Conservation (phyloP, 64 coral and sea anemone genomes). For the Astreopora myriophthalma region DNA sequence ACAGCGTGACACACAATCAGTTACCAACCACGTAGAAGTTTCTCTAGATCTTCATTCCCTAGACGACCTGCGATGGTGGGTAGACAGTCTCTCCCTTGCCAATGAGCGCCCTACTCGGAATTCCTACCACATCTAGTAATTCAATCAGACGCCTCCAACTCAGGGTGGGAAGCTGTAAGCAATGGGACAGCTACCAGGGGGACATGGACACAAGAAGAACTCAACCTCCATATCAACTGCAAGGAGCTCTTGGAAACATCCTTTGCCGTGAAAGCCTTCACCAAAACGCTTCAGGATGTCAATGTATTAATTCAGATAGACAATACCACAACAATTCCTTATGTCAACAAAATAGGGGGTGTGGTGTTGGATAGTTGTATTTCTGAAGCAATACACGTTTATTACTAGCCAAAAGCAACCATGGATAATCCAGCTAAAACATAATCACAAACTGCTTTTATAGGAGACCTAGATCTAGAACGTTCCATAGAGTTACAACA, state of each 20-base stretch:
- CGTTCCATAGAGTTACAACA: too few relatives aligned
- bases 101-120: neutral
- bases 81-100: neutral
- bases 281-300: neutral
- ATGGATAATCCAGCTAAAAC: too few relatives aligned
- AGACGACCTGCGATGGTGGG: slow-evolving; percentile 34
- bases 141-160: slow-evolving; percentile 27
- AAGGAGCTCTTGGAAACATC: neutral
- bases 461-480: too few relatives aligned
- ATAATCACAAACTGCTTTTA: too few relatives aligned
- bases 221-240: slow-evolving; percentile 27
- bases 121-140: slow-evolving; percentile 41
- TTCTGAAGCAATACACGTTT: too few relatives aligned
- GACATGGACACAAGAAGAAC: slow-evolving; percentile 8
- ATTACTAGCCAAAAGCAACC: too few relatives aligned
- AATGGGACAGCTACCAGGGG: neutral
- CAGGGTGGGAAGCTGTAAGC: slow-evolving; percentile 42
- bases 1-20: neutral
- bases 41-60: neutral
- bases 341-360: slow-evolving; percentile 38
- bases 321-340: slow-evolving; percentile 22
- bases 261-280: slow-evolving; percentile 11
- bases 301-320: slow-evolving; percentile 30
- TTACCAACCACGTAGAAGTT: neutral
- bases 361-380: too few relatives aligned